A percentile compares a stretch with the other conserved stretches of the same genome.
Conservation (phyloP, 2,797 vertebrate genomes). For the Pteronotus mesoamericanus region DNA sequence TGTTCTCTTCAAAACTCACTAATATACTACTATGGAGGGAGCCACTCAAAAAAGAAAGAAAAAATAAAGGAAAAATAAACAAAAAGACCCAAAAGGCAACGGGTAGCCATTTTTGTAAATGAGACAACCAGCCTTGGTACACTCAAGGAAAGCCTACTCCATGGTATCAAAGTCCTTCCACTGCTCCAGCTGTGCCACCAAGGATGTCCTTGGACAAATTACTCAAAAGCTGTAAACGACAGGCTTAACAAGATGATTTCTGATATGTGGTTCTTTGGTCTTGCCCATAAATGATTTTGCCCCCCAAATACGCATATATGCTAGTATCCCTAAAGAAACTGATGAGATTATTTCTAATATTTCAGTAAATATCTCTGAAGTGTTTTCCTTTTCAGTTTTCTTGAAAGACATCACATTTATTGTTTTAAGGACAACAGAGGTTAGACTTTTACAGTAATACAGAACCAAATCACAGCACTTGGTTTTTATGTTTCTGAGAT, state of each 20-base stretch:
- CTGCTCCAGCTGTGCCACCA: background rate
- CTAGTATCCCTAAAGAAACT: background rate
- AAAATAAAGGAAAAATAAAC: background rate
- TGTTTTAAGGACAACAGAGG: conserved; percentile 19
- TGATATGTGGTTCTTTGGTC: background rate
- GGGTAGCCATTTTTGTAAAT: background rate
- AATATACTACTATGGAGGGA: background rate
- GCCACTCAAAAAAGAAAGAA: background rate
- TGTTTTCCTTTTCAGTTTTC: conserved; percentile 32
- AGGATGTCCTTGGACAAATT: background rate
- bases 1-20: background rate
- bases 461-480: background rate
- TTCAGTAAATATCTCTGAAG: conserved; percentile 28
- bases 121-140: background rate
- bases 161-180: fast-evolving
- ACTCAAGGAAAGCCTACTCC: background rate
- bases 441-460: conserved; percentile 17
- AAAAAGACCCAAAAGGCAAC: background rate
- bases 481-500: conserved; percentile 7
- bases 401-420: conserved; percentile 37
- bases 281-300: background rate
- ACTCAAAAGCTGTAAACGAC: background rate
- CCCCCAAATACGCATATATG: background rate
- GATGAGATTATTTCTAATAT: conserved; percentile 21
- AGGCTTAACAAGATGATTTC: background rate